phyloP scores from a whole-genome alignment of 2,113 vertebrate genomes.

The Trachemys scripta region DNA sequence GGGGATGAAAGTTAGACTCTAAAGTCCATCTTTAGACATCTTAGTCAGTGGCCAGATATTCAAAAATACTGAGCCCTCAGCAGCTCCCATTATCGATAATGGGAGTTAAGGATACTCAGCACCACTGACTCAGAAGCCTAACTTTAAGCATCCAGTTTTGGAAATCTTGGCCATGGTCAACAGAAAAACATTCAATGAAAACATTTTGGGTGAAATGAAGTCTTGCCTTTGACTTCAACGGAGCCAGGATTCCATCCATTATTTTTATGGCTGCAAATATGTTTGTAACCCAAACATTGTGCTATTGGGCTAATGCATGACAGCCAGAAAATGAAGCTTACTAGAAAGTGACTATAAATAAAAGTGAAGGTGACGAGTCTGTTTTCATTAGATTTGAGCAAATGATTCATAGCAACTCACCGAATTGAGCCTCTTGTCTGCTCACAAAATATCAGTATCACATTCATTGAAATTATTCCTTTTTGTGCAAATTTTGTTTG shows the following conservation, averaged over 20 bases:
- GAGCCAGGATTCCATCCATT: neutral
- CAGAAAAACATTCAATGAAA: neutral
- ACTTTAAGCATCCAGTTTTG: neutral
- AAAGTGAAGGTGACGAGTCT: slow-evolving; percentile 31
- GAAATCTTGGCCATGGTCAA: neutral
- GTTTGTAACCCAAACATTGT: neutral
- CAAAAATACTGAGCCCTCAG: neutral
- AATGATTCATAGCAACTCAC: neutral
- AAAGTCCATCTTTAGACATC: neutral
- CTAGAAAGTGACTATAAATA: slow-evolving; percentile 40
- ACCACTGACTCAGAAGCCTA: neutral
- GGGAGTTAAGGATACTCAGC: neutral
- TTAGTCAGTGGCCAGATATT: neutral
- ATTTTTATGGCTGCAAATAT: slow-evolving; percentile 42
- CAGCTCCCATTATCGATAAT: neutral
- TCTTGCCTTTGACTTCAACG: neutral
- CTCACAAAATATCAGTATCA: slow-evolving; percentile 4
- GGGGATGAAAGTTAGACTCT: neutral
- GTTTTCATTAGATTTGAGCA: slow-evolving; percentile 35
- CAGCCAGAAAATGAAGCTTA: slow-evolving; percentile 36
- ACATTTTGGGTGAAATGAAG: neutral
- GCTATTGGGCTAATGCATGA: neutral
- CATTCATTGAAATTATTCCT: neutral
- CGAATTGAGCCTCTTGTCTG: neutral
- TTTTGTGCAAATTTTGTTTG: neutral